These are phyloP conservation scores for Macroramphosus scolopax DNA, from an alignment of 2,797 vertebrate species.

Conservation along the genomic window DNA sequence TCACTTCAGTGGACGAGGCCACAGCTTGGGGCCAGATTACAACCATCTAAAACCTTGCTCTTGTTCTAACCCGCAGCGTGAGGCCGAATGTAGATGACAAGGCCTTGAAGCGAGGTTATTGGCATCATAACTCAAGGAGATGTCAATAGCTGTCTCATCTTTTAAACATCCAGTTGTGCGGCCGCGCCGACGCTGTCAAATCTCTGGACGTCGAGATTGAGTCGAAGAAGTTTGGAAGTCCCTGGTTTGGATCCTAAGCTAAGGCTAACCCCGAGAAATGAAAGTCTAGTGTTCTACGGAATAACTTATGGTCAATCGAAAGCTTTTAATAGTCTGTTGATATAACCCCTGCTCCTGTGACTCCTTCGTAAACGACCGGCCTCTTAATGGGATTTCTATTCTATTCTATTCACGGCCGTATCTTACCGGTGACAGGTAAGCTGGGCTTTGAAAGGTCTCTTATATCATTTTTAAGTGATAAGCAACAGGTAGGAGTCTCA, in stretches of 20 bases:
- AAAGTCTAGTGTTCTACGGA: too few species aligned
- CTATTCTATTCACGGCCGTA: conserved; percentile 33
- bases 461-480: conserved; percentile 60
- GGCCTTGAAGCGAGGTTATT: conserved; percentile 59
- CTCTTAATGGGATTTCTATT: conserved; percentile 42
- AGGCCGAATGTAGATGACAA: conserved; percentile 62
- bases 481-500: conserved; percentile 46
- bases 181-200: conserved; percentile 59
- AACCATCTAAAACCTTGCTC: conserved; percentile 21
- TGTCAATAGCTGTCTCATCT: conserved; percentile 71
- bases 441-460: conserved; percentile 43
- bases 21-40: conserved; percentile 29
- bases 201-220: conserved; percentile 44
- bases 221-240: conserved; percentile 32
- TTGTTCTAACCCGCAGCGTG: conserved; percentile 39
- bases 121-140: conserved; percentile 68
- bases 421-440: conserved; percentile 46
- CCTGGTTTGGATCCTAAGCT: conserved; percentile 18
- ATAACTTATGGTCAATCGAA: conserved; percentile 1
- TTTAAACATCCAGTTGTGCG: conserved; percentile 66
- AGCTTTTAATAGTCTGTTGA: too few species aligned
- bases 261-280: conserved; percentile 5
- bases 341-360: too few species aligned
- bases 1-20: not conserved
- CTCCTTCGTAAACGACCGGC: too few species aligned